Base-by-base conservation (phyloP, 2,888 invertebrate genomes). In the Alsophila aescularia region DNA sequence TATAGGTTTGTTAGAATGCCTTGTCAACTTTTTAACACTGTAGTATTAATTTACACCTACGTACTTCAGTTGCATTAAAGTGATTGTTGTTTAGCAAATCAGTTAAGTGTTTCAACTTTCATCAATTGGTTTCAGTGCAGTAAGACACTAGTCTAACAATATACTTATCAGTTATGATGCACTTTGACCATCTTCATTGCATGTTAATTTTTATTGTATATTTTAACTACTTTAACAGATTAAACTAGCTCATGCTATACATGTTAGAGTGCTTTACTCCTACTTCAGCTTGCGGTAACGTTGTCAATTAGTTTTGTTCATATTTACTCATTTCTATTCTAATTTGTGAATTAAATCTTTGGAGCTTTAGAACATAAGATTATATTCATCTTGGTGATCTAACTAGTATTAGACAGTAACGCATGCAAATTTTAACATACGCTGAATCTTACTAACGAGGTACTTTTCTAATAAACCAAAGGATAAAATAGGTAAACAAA, bases 121-220 rank as follows among this genome's bases (percentile, higher is more conserved):
- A 45, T 42, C 55, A 56, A 71, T 8, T 37, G 14, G 29, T 62
- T 77, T 78, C 79, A 77, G 79, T 80, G 77, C 80, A 78, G 78
- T 80, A 73, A 70, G 53, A 62, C 41, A 47, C 39, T 47, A 53
- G 24, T 55, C 40, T 47, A 24, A 36, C 6, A 16, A 16, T 15
- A 1, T 54, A 40, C 31, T 42, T 52, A 6, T 36, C 21, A 35
- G 27, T 18, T 35, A 36, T 36, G 15, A 47, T 48, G 43, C 53
- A 52, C 49, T 42, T 41, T 16, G 14, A 44, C 8, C 13, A 51
- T 37, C 60, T 67, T 69, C 18, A 54, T 55, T 57, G 64, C 69
- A 67, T 62, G 50, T 18, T 56, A 41, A 59, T 37, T 59, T 53
- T 14, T 50, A 60, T 61, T 56, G 24, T 48, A 29, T 40, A 24